phyloP scores from a whole-genome alignment of 2,797 vertebrate species.

The Microctenopoma steveboyesi region DNA sequence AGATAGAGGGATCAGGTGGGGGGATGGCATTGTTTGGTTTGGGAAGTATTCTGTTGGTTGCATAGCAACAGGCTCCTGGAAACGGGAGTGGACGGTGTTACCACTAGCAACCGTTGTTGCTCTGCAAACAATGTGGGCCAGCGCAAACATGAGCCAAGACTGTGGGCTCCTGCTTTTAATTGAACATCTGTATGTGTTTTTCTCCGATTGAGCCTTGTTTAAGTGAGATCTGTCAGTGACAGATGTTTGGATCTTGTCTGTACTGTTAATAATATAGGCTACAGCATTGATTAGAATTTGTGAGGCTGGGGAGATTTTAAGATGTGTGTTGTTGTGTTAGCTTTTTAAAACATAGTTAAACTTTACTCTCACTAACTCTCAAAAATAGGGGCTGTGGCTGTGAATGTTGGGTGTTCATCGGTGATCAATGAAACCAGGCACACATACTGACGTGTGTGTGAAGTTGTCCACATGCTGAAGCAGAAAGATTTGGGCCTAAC shows the following conservation, averaged over 20 bases:
- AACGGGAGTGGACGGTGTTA: conserved; percentile 92
- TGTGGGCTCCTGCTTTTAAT: conserved; percentile 86
- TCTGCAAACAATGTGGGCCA: conserved; percentile 96
- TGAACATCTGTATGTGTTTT: conserved; percentile 95
- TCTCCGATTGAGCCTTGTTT: conserved; percentile 80
- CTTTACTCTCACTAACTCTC: conserved; percentile 47
- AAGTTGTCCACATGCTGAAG: conserved; percentile 46
- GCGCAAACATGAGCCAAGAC: conserved; percentile 89
- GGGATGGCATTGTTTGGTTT: conserved; percentile 98
- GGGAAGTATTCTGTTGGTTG: conserved; percentile 94
- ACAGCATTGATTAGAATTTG: conserved; percentile 39
- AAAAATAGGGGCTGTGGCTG: conserved; percentile 40
- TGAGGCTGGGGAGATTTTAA: conserved; percentile 18
- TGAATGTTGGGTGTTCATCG: conserved; percentile 56
- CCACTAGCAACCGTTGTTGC: conserved; percentile 95
- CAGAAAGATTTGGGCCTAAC: conserved; percentile 49
- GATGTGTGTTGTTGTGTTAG: conserved; percentile 35
- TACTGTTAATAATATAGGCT: conserved; percentile 50
- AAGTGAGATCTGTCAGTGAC: conserved; percentile 72
- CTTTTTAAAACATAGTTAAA: conserved; percentile 35
- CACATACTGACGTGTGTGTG: conserved; percentile 30
- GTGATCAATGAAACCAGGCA: conserved; percentile 59
- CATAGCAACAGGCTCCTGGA: conserved; percentile 92
- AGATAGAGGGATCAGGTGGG: conserved; percentile 88
- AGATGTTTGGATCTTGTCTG: conserved; percentile 72